Conservation (phyloP, 2,797 vertebrate species). For the Onychomys torridus region DNA sequence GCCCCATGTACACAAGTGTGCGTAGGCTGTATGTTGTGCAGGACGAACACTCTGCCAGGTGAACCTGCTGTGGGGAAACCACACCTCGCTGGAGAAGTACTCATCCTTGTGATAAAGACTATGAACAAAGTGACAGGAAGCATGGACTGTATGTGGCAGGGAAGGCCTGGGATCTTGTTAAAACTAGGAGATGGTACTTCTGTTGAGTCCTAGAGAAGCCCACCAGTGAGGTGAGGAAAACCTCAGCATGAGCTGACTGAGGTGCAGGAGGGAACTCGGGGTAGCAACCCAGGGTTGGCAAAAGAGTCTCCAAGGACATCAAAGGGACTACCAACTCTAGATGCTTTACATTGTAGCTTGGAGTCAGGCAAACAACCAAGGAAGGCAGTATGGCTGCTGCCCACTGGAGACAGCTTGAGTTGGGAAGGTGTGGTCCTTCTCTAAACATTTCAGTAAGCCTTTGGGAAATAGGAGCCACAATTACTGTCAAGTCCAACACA, state of each 20-base stretch:
- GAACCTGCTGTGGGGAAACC: background rate
- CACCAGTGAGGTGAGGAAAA: background rate
- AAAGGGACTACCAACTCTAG: too few species aligned
- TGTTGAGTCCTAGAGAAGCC: too few species aligned
- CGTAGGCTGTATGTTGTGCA: background rate
- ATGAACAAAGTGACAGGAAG: background rate
- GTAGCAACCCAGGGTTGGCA: background rate
- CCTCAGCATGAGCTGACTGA: background rate
- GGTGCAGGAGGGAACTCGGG: too few species aligned
- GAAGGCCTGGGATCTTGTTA: background rate
- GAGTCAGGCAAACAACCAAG: background rate
- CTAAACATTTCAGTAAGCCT: background rate
- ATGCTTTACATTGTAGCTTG: background rate
- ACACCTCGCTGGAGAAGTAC: background rate
- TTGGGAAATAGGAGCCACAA: background rate
- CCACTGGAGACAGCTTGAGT: fast-evolving
- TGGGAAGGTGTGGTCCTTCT: background rate
- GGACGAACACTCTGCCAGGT: background rate
- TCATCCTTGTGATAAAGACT: background rate
- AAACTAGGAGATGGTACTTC: background rate
- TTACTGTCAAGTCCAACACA: background rate
- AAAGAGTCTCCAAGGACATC: background rate
- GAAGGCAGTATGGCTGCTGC: background rate
- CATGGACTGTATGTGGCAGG: background rate
- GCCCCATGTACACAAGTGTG: fast-evolving